Conservation (phyloP, 2,888 invertebrate genomes). For the Criorhina ranunculi region DNA sequence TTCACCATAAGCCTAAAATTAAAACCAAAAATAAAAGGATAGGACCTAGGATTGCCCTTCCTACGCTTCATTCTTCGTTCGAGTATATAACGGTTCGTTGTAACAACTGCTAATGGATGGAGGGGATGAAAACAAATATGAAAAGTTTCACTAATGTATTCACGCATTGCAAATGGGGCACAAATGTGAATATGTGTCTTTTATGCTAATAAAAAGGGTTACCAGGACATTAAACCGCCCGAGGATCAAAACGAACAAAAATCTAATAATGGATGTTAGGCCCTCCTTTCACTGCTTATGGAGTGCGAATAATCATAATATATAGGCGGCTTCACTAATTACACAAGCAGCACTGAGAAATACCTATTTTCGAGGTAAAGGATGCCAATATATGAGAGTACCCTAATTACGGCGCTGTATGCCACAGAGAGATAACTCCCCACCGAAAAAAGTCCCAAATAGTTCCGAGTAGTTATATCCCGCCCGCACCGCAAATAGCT, state of each 20-base stretch:
- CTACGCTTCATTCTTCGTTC: no score
- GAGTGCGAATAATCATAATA: conserved; percentile 72
- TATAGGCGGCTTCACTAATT: conserved; percentile 73
- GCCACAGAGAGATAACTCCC: conserved; percentile 67
- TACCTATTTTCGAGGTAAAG: conserved; percentile 62
- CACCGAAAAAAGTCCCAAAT: conserved; percentile 7
- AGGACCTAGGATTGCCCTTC: conserved; percentile 46
- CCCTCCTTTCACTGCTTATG: conserved; percentile 33
- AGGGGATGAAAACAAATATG: conserved; percentile 74
- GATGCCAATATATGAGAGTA: conserved; percentile 46
- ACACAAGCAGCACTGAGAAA: conserved; percentile 54
- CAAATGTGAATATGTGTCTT: conserved; percentile 75
- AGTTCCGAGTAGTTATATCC: conserved; percentile 57
- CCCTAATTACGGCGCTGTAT: conserved; percentile 66
- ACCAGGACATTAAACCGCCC: conserved; percentile 75
- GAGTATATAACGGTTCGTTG: conserved; percentile 41
- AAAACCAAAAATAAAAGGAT: conserved; percentile 42
- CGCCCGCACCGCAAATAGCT: conserved; percentile 68
- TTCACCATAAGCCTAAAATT: conserved; percentile 66
- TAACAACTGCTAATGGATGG: conserved; percentile 67
- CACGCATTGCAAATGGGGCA: conserved; percentile 72
- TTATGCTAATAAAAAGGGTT: conserved; percentile 77
- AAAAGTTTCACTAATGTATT: conserved; percentile 76
- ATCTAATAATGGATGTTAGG: conserved; percentile 75
- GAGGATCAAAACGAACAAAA: conserved; percentile 73